Percentiles rank a stretch among this genome's conserved stretches.
Evolutionary conservation across 2,888 invertebrate species (phyloP).

Genomic region (Octonoba sinensis): DNA sequence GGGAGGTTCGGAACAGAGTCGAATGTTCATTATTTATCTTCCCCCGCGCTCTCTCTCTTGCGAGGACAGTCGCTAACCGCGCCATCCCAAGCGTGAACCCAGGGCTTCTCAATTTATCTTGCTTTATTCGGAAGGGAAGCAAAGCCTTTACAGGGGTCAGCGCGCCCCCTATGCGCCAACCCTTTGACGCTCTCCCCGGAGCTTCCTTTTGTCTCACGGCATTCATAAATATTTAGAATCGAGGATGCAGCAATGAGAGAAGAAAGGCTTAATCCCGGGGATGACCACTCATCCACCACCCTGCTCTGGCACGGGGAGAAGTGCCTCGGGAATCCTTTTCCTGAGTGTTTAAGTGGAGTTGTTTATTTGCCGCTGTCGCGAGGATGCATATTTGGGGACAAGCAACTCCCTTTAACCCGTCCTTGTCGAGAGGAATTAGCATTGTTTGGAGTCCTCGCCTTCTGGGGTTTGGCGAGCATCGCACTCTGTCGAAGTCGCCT

Average conservation of each 20-base stretch:
- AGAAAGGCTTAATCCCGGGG: slow-evolving; percentile 57
- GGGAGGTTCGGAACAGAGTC: slow-evolving; percentile 8
- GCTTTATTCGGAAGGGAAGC: slow-evolving; percentile 46
- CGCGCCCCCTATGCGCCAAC: slow-evolving; percentile 11
- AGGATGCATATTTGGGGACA: slow-evolving; percentile 33
- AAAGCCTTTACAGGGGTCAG: slow-evolving; percentile 60
- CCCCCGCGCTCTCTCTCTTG: neutral
- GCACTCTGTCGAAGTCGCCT: neutral
- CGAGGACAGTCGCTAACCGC: slow-evolving; percentile 53
- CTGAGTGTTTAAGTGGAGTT: slow-evolving; percentile 32
- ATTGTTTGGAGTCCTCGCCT: slow-evolving; percentile 20
- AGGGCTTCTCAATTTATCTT: slow-evolving; percentile 60
- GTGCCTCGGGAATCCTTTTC: neutral
- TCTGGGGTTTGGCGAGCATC: no score
- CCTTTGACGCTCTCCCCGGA: slow-evolving; percentile 23
- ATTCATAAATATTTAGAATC: slow-evolving; percentile 63
- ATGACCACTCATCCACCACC: slow-evolving; percentile 41
- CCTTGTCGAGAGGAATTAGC: slow-evolving; percentile 49
- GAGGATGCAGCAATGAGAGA: slow-evolving; percentile 45
- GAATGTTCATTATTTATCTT: slow-evolving; percentile 56
- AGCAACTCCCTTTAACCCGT: slow-evolving; percentile 19
- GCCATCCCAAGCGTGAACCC: slow-evolving; percentile 31
- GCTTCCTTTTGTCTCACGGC: slow-evolving; percentile 26
- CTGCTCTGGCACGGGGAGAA: slow-evolving; percentile 1
- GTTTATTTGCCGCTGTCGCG: slow-evolving; percentile 53